Evolutionary conservation across 1,140 invertebrate genomes (phyloP), one percentile per base, ranked within the genome.

Genomic region (Temnothorax nylanderi): DNA sequence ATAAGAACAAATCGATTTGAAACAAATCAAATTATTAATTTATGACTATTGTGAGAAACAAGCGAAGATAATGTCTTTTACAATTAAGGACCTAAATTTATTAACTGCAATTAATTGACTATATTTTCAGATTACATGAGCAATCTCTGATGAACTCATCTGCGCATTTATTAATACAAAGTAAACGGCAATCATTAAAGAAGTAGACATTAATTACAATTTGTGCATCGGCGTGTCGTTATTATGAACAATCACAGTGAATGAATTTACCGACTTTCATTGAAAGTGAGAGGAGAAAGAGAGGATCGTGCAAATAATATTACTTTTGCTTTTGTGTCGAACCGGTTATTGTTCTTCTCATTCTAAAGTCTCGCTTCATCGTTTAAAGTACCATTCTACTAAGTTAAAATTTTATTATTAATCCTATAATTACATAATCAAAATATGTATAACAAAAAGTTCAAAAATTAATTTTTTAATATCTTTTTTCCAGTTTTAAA

Each of bases 291-390:
- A 64, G 87, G 91, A 91, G 86, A 90, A 89, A 91, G 90, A 90
- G 51, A 81, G 75, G 87, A 92, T 87, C 80, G 91, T 87, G 41
- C 81, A 88, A 90, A 78, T 91, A 92, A 92, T 88, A 91, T 88
- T 88, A 92, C 89, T 91, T 92, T 91, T 92, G 90, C 89, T 92
- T 93, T 93, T 93, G 88, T 91, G 86, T 71, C 49, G 6, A 88
- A 91, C 88, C 89, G 88, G 92, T 92, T 92, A 77, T 81, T 90
- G 85, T 85, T 74, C 86, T 91, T 78, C 77, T 87, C 11, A 81
- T 49, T 58, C 49, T 41, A 18, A 34, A 47, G 4, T 10, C 6
- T 51, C 2, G n/a, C 2, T 34, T 41, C 10, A 54, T 56, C 10
- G 13, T 16, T 41, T 11, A 16, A 47, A 47, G 5, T 44, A 37